phyloP scores from a whole-genome alignment of 2,888 invertebrate species.

The Hypomecis punctinalis region DNA sequence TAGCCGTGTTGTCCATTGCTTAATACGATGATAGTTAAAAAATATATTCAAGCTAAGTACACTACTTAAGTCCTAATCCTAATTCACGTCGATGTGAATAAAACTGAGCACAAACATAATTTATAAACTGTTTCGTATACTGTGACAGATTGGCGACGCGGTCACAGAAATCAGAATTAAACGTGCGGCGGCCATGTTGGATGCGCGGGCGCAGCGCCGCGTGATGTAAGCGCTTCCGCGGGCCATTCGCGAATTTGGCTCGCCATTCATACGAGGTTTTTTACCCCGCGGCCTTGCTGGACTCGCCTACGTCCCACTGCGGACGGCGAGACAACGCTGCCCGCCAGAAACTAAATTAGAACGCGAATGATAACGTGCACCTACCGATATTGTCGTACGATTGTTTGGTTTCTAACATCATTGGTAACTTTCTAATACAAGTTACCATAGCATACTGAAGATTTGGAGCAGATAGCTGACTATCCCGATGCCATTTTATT shows the following conservation, averaged over 20 bases:
- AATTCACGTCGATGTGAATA: constrained; percentile 15
- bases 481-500: too few species aligned
- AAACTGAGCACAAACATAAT: constrained; percentile 10
- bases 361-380: constrained; percentile 47
- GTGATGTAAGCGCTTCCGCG: constrained; percentile 72
- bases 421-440: too few species aligned
- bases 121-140: constrained; percentile 12
- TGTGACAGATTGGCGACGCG: constrained; percentile 41
- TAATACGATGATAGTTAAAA: too few species aligned
- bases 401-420: background rate
- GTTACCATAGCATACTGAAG: too few species aligned
- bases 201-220: constrained; percentile 54
- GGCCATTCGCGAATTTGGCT: constrained; percentile 64
- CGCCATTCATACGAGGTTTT: constrained; percentile 79
- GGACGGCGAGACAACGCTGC: constrained; percentile 50
- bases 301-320: constrained; percentile 64
- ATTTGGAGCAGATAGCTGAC: too few species aligned
- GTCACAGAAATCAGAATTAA: constrained; percentile 6
- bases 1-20: too few species aligned
- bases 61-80: background rate
- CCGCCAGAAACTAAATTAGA: constrained; percentile 69
- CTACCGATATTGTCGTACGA: background rate
- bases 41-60: too few species aligned
- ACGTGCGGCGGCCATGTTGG: constrained; percentile 50
- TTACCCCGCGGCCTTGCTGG: constrained; percentile 73